These are phyloP conservation scores for Eupithecia subumbrata DNA, from an alignment of 2,888 invertebrate genomes.

Conservation along the genomic window DNA sequence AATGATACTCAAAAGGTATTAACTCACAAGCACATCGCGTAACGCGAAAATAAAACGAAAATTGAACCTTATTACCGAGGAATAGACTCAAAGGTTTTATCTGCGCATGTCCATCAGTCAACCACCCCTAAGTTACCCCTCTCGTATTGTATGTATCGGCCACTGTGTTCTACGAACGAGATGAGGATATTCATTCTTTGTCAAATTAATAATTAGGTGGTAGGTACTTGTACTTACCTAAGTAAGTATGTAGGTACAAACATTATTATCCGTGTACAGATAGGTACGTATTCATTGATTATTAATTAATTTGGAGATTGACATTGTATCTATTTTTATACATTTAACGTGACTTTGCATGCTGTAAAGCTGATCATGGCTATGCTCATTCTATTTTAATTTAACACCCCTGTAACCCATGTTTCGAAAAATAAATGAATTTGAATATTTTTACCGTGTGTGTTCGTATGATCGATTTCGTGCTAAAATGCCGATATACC, in stretches of 20 bases:
- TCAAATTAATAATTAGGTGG: neutral
- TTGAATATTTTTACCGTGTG: neutral
- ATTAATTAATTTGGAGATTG: too few relatives aligned
- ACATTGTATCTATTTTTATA: too few relatives aligned
- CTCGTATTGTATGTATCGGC: slow-evolving; percentile 1
- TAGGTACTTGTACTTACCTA: neutral
- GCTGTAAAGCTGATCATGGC: too few relatives aligned
- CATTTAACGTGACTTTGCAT: too few relatives aligned
- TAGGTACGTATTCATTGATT: too few relatives aligned
- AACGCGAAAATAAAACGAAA: neutral
- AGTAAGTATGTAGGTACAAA: neutral
- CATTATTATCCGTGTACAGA: neutral
- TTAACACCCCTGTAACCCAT: too few relatives aligned
- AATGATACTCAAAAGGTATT: neutral
- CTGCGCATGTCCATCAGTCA: slow-evolving; percentile 26
- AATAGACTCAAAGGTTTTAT: slow-evolving; percentile 8
- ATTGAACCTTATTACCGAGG: slow-evolving; percentile 6
- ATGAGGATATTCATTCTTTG: slow-evolving; percentile 2
- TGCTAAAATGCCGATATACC: neutral
- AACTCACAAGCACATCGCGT: neutral
- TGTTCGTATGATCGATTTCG: neutral
- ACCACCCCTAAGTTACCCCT: slow-evolving; percentile 25
- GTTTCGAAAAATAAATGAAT: too few relatives aligned
- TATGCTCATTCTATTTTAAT: too few relatives aligned
- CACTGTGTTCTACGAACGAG: slow-evolving; percentile 12